phyloP scores from a whole-genome alignment of 1,140 invertebrate species.

The Mycetomoellerius zeteki region DNA sequence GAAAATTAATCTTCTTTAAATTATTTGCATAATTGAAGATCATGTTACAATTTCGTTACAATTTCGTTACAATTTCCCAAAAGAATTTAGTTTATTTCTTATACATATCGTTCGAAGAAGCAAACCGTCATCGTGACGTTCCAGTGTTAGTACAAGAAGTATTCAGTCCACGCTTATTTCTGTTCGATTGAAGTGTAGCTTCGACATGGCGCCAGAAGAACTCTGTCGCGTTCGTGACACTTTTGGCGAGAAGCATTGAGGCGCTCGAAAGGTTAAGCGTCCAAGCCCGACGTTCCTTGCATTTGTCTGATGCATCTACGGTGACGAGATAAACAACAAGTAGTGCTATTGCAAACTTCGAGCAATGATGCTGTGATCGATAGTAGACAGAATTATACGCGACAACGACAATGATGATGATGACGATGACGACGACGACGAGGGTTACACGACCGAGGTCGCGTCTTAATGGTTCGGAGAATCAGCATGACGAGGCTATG shows the following conservation, averaged over 20 bases:
- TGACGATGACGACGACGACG: conserved; percentile 55
- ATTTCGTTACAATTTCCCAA: conserved; percentile 9
- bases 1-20: neutral
- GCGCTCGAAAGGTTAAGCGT: conserved; percentile 57
- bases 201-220: conserved; percentile 51
- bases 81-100: neutral
- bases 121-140: conserved; percentile 2
- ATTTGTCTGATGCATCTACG: conserved; percentile 59
- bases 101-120: neutral
- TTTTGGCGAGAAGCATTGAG: conserved; percentile 47
- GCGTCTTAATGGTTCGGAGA: conserved; percentile 71
- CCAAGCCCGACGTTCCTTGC: conserved; percentile 42
- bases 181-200: conserved; percentile 43
- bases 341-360: conserved; percentile 49
- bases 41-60: neutral
- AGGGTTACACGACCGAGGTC: conserved; percentile 63
- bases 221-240: conserved; percentile 39
- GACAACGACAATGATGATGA: neutral
- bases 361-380: conserved; percentile 67
- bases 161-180: conserved; percentile 20
- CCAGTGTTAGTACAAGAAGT: neutral
- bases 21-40: neutral
- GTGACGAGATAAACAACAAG: conserved; percentile 65
- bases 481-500: conserved; percentile 60
- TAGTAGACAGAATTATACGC: conserved; percentile 64